These are phyloP conservation scores for Perognathus longimembris DNA, from an alignment of 2,113 vertebrate genomes.

Conservation along the genomic window DNA sequence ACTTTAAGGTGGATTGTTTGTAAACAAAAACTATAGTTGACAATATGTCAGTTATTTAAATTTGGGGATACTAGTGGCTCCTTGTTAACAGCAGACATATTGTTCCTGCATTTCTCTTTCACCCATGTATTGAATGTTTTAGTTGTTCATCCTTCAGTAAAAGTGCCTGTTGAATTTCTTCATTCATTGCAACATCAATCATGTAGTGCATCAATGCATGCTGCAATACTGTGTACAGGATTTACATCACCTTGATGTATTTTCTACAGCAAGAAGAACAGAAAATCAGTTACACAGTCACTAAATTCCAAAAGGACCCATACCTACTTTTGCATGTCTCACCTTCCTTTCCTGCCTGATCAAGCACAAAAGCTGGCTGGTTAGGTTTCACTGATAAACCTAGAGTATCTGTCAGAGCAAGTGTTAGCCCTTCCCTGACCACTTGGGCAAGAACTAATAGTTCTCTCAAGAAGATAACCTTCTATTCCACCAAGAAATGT, in stretches of 20 bases:
- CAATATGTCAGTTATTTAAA: background rate
- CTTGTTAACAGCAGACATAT: background rate
- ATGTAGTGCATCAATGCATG: background rate
- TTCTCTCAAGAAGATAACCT: background rate
- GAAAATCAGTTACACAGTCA: too few relatives aligned
- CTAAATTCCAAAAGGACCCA: background rate
- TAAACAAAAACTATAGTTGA: background rate
- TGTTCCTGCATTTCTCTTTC: background rate
- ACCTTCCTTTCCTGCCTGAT: background rate
- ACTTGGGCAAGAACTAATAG: background rate
- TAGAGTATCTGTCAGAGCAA: background rate
- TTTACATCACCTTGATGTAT: background rate
- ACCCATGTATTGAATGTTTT: background rate
- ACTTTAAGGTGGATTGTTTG: background rate
- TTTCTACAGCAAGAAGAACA: background rate
- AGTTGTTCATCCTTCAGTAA: background rate
- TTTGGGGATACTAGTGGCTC: background rate
- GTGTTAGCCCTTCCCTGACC: background rate
- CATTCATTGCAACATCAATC: background rate
- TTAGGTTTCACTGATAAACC: background rate
- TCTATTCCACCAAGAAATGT: slow-evolving; percentile 3
- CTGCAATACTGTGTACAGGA: background rate
- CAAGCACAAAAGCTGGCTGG: background rate
- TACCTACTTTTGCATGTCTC: background rate
- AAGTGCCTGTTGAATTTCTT: background rate